A percentile compares a stretch with the other conserved stretches of the same genome.
Evolutionary conservation across 2,888 invertebrate genomes (phyloP).

Genomic region (Ophion obscuratus): DNA sequence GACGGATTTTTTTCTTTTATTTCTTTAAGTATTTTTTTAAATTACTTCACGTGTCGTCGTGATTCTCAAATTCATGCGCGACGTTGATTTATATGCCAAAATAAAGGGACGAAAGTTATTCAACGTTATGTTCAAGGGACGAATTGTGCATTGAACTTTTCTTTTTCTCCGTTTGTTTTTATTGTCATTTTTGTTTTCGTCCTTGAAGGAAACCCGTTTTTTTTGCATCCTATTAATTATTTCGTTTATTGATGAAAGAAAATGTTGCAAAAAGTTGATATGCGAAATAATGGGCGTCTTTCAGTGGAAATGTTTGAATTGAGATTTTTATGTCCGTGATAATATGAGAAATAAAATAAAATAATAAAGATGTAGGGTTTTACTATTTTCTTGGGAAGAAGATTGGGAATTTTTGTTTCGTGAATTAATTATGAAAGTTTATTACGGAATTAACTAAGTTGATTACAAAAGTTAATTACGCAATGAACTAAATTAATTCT

Average conservation of each 20-base stretch:
- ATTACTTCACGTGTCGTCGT: conserved; percentile 50
- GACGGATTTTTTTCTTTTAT: conserved; percentile 4
- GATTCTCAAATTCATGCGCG: conserved; percentile 13
- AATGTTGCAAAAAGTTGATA: background rate
- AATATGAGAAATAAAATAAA: no score
- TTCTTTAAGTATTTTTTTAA: conserved; percentile 12
- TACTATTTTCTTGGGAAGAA: no score
- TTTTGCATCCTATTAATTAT: background rate
- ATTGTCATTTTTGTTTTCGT: background rate
- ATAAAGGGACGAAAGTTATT: background rate
- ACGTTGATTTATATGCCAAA: conserved; percentile 37
- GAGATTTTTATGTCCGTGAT: no score
- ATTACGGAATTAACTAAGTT: no score
- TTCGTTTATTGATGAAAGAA: background rate
- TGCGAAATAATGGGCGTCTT: background rate
- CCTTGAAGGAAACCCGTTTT: background rate
- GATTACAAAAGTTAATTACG: no score
- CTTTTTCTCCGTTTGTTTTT: background rate
- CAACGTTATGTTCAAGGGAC: background rate
- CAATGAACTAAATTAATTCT: no score
- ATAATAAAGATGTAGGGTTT: no score
- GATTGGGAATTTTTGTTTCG: no score
- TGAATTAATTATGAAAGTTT: no score
- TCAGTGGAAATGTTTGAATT: no score
- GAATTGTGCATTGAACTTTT: conserved; percentile 1